Evolutionary conservation across 2,797 vertebrate genomes (phyloP).

Genomic region (Micrastur ruficollis): DNA sequence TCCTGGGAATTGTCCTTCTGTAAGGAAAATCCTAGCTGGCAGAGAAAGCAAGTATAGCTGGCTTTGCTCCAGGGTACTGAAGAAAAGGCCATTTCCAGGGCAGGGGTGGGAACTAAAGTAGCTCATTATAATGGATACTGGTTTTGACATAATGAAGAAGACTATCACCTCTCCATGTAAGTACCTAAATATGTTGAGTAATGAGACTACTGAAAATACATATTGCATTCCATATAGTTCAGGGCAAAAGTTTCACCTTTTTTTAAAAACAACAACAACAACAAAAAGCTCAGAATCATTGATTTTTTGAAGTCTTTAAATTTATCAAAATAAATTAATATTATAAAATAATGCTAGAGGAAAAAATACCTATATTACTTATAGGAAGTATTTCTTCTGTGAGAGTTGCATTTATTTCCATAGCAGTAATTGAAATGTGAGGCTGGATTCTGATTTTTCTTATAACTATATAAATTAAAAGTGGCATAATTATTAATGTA

Average conservation of each 20-base stretch:
- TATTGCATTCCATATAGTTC: not conserved
- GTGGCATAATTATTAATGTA: not conserved
- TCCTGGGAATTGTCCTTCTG: not conserved
- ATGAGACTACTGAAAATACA: not conserved
- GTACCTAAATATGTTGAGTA: not conserved
- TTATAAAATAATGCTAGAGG: not conserved
- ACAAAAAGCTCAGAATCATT: accelerated
- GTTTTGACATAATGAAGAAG: not conserved
- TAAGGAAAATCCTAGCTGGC: not conserved
- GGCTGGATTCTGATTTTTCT: not conserved
- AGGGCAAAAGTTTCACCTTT: not conserved
- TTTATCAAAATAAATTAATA: not conserved
- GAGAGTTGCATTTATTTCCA: not conserved
- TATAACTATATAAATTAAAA: not conserved
- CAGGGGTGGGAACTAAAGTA: not conserved
- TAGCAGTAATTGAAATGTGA: not conserved
- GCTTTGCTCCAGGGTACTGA: not conserved
- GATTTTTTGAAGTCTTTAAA: not conserved
- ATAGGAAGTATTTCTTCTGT: not conserved
- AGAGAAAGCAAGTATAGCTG: not conserved
- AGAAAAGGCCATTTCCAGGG: not conserved
- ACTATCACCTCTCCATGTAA: not conserved
- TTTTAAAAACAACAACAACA: not conserved
- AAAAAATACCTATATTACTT: not conserved
- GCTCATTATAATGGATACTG: not conserved